These are phyloP conservation scores for Protosalanx chinensis DNA, from an alignment of 2,797 vertebrate genomes.

Conservation along the genomic window DNA sequence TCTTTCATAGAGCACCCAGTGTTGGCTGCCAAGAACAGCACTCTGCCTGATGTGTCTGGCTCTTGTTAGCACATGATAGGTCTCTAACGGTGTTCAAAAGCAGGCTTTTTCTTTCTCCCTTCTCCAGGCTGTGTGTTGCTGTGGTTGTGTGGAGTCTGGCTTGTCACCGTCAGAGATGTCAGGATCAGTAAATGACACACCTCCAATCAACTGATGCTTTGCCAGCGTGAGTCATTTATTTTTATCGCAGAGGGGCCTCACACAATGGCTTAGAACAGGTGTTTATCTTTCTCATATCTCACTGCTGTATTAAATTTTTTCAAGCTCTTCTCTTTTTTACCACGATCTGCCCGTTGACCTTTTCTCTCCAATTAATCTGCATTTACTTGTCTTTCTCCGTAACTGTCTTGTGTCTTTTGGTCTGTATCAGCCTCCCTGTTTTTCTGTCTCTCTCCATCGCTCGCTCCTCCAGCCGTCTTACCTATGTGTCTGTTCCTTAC, in stretches of 20 bases:
- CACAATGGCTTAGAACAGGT: conserved; percentile 57
- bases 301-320: neutral
- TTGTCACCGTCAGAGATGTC: conserved; percentile 54
- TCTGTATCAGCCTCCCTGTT: neutral
- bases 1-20: conserved; percentile 55
- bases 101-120: conserved; percentile 22
- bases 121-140: conserved; percentile 48
- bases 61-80: conserved; percentile 67
- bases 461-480: no score
- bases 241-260: conserved; percentile 26
- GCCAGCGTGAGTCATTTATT: conserved; percentile 53
- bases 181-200: conserved; percentile 57
- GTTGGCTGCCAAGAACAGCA: conserved; percentile 70
- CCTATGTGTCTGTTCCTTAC: no score
- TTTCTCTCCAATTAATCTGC: conserved; percentile 9
- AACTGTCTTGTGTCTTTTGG: neutral
- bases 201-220: conserved; percentile 55
- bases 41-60: conserved; percentile 66
- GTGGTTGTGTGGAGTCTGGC: conserved; percentile 44
- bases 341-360: neutral
- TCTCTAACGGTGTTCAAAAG: conserved; percentile 46
- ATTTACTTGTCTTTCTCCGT: conserved; percentile 5
- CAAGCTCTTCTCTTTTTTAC: conserved; percentile 1
- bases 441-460: neutral
- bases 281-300: conserved; percentile 34